Percentiles rank a stretch among this genome's conserved stretches.
Conservation (phyloP, 2,113 vertebrate species). For the Odobenus rosmarus region DNA sequence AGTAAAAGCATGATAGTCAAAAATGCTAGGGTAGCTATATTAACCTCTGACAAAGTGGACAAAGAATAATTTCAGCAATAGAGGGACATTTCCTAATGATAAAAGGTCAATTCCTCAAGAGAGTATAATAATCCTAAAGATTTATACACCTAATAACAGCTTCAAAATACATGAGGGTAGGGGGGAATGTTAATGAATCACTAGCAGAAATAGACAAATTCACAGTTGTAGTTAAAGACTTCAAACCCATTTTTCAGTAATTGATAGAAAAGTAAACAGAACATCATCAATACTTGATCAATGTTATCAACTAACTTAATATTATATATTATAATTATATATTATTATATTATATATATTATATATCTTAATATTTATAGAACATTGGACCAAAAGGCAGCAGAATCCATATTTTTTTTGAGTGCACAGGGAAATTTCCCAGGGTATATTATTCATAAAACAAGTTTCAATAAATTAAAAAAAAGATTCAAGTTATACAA, state of each 20-base stretch:
- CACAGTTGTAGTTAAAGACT: background rate
- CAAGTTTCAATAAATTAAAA: background rate
- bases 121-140: background rate
- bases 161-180: background rate
- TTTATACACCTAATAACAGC: background rate
- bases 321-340: too few species aligned
- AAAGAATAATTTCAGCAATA: background rate
- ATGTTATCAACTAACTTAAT: background rate
- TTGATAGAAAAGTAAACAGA: background rate
- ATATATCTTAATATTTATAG: background rate
- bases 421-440: background rate
- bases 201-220: background rate
- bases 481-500: background rate
- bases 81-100: background rate
- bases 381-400: background rate
- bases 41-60: background rate
- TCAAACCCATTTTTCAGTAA: background rate
- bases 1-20: background rate
- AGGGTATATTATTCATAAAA: background rate
- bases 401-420: background rate
- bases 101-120: background rate
- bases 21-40: background rate
- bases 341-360: too few species aligned
- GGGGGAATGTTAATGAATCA: background rate
- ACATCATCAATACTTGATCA: background rate